phyloP scores from a whole-genome alignment of 64 coral and sea anemone species.

The Astreopora myriophthalma region DNA sequence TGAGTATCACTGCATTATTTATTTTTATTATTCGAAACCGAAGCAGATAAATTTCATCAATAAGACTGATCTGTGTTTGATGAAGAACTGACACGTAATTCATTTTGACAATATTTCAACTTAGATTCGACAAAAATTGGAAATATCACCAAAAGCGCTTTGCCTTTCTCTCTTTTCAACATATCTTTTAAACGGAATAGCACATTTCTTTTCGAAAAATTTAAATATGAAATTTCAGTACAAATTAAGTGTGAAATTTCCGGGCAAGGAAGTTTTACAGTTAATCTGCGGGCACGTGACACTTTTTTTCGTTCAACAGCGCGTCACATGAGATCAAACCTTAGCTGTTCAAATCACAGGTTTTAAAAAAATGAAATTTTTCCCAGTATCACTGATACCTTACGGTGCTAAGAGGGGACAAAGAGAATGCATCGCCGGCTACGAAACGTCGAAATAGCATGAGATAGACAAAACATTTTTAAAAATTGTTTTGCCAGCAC shows the following conservation, averaged over 20 bases:
- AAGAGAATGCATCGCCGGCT: too few relatives aligned
- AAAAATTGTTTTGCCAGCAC: background rate
- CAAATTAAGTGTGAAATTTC: background rate
- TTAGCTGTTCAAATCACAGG: too few relatives aligned
- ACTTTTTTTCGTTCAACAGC: background rate
- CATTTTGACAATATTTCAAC: background rate
- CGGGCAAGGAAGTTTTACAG: background rate
- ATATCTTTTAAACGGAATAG: too few relatives aligned
- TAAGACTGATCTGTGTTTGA: constrained; percentile 6
- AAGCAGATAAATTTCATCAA: constrained; percentile 20
- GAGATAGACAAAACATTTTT: background rate
- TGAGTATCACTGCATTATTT: background rate
- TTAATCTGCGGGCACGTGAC: too few relatives aligned
- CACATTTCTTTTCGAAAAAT: background rate
- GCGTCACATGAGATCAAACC: too few relatives aligned
- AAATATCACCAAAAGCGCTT: background rate
- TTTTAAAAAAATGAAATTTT: constrained; percentile 13
- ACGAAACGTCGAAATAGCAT: too few relatives aligned
- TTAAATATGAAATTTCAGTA: background rate
- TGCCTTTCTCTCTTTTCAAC: background rate
- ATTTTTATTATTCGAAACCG: background rate
- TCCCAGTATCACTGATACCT: too few relatives aligned
- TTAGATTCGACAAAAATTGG: background rate
- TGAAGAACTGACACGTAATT: background rate
- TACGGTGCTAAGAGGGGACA: too few relatives aligned